A percentile compares a stretch with the other conserved stretches of the same genome.
These are phyloP conservation scores for Allolobophora icterica DNA, from an alignment of 2,888 invertebrate genomes.

Conservation along the genomic window DNA sequence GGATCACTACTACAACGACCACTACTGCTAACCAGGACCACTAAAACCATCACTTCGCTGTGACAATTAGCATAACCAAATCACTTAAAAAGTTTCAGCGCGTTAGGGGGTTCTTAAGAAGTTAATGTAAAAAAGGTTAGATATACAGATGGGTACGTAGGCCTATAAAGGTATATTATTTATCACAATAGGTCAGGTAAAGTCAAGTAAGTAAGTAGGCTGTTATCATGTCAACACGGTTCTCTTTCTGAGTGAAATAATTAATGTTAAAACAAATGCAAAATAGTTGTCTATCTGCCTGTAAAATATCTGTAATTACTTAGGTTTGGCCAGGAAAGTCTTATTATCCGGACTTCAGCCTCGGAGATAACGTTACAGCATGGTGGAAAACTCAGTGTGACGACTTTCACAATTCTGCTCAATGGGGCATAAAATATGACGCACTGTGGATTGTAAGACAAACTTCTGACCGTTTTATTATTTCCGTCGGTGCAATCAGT, in stretches of 20 bases:
- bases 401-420: conserved; percentile 39
- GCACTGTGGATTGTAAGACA: conserved; percentile 56
- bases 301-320: neutral
- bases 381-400: conserved; percentile 43
- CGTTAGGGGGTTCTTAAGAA: too few relatives aligned
- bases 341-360: conserved; percentile 48
- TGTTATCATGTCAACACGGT: neutral
- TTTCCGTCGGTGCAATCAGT: neutral
- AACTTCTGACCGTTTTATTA: neutral
- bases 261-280: neutral
- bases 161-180: neutral
- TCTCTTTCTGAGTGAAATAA: neutral
- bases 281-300: neutral
- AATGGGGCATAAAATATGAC: conserved; percentile 48
- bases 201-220: too few relatives aligned
- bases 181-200: too few relatives aligned
- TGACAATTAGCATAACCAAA: too few relatives aligned
- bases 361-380: conserved; percentile 27
- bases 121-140: too few relatives aligned
- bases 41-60: too few relatives aligned
- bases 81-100: too few relatives aligned
- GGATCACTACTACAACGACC: too few relatives aligned
- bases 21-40: too few relatives aligned
- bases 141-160: too few relatives aligned
- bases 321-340: conserved; percentile 47